A percentile compares a stretch with the other conserved stretches of the same genome.
phyloP scores from a whole-genome alignment of 30 jellyfish, hydroid and myxozoan genomes.

The Cassiopea andromeda region DNA sequence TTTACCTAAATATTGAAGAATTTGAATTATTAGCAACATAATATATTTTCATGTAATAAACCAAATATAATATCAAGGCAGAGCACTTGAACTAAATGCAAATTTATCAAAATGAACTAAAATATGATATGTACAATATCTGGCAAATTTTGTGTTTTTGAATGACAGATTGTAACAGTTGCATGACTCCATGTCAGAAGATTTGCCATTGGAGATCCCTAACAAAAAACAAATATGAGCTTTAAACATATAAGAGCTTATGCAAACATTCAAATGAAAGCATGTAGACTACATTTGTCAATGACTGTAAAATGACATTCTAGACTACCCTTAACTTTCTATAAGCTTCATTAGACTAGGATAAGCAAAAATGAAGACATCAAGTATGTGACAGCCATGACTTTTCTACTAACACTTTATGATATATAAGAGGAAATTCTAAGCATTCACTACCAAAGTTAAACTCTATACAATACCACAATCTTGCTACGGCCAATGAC shows the following conservation, averaged over 20 bases:
- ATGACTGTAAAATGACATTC: too few species aligned
- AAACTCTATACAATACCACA: conserved; percentile 62
- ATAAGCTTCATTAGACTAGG: too few species aligned
- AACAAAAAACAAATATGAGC: background rate
- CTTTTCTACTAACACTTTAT: too few species aligned
- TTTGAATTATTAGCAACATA: too few species aligned
- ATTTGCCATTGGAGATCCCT: conserved; percentile 99
- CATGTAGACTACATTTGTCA: too few species aligned
- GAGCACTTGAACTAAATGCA: background rate
- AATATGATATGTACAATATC: conserved; percentile 64
- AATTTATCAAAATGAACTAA: background rate
- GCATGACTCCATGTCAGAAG: conserved; percentile 95
- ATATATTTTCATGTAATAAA: background rate
- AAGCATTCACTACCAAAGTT: too few species aligned
- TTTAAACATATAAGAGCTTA: too few species aligned
- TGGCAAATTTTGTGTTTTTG: conserved; percentile 79
- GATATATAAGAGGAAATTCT: background rate
- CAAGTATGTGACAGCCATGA: too few species aligned
- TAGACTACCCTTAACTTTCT: too few species aligned
- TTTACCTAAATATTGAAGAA: too few species aligned
- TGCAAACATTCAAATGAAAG: too few species aligned
- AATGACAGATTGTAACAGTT: conserved; percentile 96
- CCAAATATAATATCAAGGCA: background rate
- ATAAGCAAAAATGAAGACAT: too few species aligned
- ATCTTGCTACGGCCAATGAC: conserved; percentile 96